A percentile compares a stretch with the other conserved stretches of the same genome.
Evolutionary conservation across 2,113 vertebrate species (phyloP).

Genomic region (Elaphurus davidianus): DNA sequence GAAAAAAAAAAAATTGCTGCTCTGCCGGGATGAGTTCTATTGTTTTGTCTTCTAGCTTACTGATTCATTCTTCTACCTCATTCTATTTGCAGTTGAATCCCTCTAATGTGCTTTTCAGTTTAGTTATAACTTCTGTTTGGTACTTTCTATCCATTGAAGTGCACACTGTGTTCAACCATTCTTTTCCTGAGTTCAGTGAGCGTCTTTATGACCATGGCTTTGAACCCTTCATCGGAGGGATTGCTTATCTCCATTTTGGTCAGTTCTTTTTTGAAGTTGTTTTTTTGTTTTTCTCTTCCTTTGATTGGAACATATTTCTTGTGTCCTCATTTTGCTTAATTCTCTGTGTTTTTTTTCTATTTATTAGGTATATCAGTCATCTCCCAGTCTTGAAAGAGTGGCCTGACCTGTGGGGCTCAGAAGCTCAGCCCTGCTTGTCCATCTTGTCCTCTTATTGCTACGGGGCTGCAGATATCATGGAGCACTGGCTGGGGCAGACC

Average conservation of each 20-base stretch:
- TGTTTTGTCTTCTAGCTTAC: not conserved
- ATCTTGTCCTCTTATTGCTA: not conserved
- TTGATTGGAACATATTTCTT: not conserved
- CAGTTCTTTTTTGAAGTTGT: not conserved
- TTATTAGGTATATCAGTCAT: not conserved
- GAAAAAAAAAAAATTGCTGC: not conserved
- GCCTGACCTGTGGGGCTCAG: not conserved
- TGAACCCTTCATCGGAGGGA: not conserved
- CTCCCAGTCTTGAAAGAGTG: not conserved
- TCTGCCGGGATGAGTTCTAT: not conserved
- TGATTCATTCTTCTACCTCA: not conserved
- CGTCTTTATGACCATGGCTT: not conserved
- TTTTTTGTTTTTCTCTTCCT: not conserved
- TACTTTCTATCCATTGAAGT: not conserved
- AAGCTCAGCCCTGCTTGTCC: not conserved
- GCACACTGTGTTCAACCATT: not conserved
- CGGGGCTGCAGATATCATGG: not conserved
- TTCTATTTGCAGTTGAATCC: not conserved
- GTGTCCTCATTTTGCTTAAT: not conserved
- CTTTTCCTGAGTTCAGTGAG: not conserved
- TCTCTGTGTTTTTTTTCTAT: not conserved
- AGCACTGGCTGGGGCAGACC: not conserved
- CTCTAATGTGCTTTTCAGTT: not conserved
- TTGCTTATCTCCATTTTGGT: not conserved
- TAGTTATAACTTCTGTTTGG: not conserved